Conservation (phyloP, 2,888 invertebrate genomes). For the Acleris literana region DNA sequence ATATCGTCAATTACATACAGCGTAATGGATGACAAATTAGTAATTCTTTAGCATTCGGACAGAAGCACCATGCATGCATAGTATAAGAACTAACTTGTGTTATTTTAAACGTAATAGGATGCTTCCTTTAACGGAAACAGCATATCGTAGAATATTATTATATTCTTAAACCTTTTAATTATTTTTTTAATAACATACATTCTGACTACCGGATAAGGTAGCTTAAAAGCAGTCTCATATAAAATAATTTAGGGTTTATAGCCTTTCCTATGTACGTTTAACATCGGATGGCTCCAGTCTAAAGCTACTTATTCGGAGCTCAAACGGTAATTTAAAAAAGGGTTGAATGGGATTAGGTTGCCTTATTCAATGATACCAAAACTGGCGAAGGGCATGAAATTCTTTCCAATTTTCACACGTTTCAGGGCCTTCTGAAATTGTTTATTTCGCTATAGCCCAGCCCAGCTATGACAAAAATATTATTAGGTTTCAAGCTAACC, state of each 20-base stretch:
- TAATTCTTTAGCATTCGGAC: no score
- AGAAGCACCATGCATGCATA: no score
- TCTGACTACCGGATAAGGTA: no score
- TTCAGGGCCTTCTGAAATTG: constrained; percentile 4
- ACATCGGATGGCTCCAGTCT: constrained; percentile 1
- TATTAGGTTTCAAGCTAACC: no score
- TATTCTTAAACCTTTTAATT: no score
- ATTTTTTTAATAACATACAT: no score
- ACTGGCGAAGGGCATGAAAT: constrained; percentile 16
- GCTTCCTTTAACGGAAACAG: no score
- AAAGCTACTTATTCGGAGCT: constrained; percentile 21
- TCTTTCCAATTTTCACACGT: constrained; percentile 21
- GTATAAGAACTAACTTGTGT: no score
- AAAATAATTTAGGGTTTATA: neutral
- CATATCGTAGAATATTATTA: no score
- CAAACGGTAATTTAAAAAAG: constrained; percentile 32
- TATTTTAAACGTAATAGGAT: no score
- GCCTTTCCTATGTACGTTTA: neutral
- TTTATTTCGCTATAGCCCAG: constrained; percentile 10
- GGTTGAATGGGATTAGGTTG: constrained; percentile 31
- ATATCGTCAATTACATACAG: no score
- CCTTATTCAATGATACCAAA: constrained; percentile 29
- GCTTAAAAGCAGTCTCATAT: neutral
- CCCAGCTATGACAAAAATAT: neutral
- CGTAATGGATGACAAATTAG: no score